These are phyloP conservation scores for Apodemia zela DNA, from an alignment of 2,888 invertebrate genomes.

Conservation along the genomic window DNA sequence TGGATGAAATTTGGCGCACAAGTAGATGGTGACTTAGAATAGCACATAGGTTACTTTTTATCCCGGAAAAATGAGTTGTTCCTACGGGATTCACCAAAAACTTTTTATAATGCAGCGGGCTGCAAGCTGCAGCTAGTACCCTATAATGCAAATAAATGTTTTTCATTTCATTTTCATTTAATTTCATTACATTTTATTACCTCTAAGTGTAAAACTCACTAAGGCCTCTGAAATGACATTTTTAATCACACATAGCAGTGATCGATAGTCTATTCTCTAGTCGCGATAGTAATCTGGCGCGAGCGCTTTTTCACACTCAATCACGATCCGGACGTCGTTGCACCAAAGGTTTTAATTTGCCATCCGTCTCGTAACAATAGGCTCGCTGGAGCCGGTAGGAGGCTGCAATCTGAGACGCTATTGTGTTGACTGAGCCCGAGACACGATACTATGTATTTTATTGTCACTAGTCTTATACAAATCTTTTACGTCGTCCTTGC, in stretches of 20 bases:
- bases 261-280: conserved; percentile 46
- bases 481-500: not conserved
- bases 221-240: conserved; percentile 10
- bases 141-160: too few relatives aligned
- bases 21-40: too few relatives aligned
- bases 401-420: conserved; percentile 31
- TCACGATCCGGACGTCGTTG: conserved; percentile 47
- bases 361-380: conserved; percentile 66
- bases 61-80: too few relatives aligned
- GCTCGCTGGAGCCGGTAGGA: conserved; percentile 33
- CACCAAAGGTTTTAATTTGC: conserved; percentile 61
- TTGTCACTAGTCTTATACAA: conserved; percentile 4
- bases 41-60: too few relatives aligned
- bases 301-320: conserved; percentile 73
- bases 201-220: too few relatives aligned
- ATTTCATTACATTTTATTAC: too few relatives aligned
- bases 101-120: too few relatives aligned
- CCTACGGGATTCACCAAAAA: too few relatives aligned
- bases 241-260: conserved; percentile 37
- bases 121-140: too few relatives aligned
- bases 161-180: too few relatives aligned
- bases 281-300: conserved; percentile 54
- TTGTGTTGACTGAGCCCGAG: conserved; percentile 16
- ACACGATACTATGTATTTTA: conserved; percentile 8
- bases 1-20: too few relatives aligned